A percentile compares a stretch with the other conserved stretches of the same genome.
These are phyloP conservation scores for Thereva unica DNA, from an alignment of 2,888 invertebrate species.

Conservation along the genomic window DNA sequence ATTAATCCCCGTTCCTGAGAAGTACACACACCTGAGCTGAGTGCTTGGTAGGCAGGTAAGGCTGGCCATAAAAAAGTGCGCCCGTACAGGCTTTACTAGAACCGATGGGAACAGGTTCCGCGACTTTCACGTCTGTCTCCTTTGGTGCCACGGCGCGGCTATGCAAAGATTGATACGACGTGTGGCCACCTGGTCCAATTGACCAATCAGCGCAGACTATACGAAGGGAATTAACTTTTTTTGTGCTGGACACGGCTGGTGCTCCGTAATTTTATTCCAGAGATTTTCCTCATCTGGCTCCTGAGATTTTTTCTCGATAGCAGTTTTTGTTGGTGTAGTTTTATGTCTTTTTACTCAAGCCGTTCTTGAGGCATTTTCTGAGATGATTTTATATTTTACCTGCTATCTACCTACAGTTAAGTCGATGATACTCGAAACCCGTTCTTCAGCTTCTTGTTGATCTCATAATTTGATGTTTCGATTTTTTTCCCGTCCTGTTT, in stretches of 20 bases:
- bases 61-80: conserved; percentile 18
- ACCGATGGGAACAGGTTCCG: conserved; percentile 31
- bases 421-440: conserved; percentile 28
- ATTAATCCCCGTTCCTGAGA: conserved; percentile 19
- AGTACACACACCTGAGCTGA: not conserved
- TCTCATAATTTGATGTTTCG: conserved; percentile 29
- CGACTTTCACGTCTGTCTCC: conserved; percentile 33
- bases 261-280: conserved; percentile 35
- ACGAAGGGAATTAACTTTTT: conserved; percentile 48
- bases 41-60: conserved; percentile 18
- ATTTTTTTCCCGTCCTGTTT: no score
- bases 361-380: conserved; percentile 29
- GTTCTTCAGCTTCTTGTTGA: conserved; percentile 36
- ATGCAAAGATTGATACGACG: conserved; percentile 61
- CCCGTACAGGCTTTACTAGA: conserved; percentile 15
- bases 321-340: conserved; percentile 22
- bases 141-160: conserved; percentile 85
- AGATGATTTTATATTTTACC: conserved; percentile 35
- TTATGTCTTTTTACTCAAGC: conserved; percentile 27
- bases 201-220: conserved; percentile 52
- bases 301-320: conserved; percentile 32
- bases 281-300: conserved; percentile 33
- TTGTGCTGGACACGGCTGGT: conserved; percentile 32
- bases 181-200: conserved; percentile 55
- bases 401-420: conserved; percentile 34